Evolutionary conservation across 2,888 invertebrate genomes (phyloP).

Genomic region (Stenoptilia bipunctidactyla): DNA sequence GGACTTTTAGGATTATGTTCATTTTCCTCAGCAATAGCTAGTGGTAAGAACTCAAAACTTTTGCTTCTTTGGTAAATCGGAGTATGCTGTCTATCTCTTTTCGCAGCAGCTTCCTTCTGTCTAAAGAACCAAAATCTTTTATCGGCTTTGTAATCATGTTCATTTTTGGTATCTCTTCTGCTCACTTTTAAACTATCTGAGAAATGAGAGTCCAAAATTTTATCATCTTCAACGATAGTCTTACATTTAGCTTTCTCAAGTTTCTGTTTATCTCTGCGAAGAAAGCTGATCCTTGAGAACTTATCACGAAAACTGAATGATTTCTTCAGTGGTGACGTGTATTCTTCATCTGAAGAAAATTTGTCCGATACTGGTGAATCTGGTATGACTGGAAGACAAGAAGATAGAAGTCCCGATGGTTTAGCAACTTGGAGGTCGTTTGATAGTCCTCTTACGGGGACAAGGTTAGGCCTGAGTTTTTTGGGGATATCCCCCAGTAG

Average conservation of each 20-base stretch:
- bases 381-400: slow-evolving; percentile 41
- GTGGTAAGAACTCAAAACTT: slow-evolving; percentile 58
- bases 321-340: slow-evolving; percentile 43
- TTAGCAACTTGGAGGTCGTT: slow-evolving; percentile 50
- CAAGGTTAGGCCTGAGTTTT: slow-evolving; percentile 41
- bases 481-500: slow-evolving; percentile 51
- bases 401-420: slow-evolving; percentile 49
- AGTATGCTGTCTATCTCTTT: slow-evolving; percentile 20
- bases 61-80: slow-evolving; percentile 52
- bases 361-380: slow-evolving; percentile 35
- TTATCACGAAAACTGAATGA: slow-evolving; percentile 57
- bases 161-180: slow-evolving; percentile 18
- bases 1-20: slow-evolving; percentile 19
- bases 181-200: slow-evolving; percentile 17
- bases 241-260: slow-evolving; percentile 35
- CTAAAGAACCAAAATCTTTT: slow-evolving; percentile 59
- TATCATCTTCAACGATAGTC: slow-evolving; percentile 34
- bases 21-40: slow-evolving; percentile 38
- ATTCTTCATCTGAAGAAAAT: slow-evolving; percentile 36
- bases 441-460: slow-evolving; percentile 37
- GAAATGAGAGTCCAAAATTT: slow-evolving; percentile 13
- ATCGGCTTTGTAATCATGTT: slow-evolving; percentile 38
- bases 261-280: slow-evolving; percentile 42
- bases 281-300: slow-evolving; percentile 45
- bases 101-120: slow-evolving; percentile 40